Evolutionary conservation across 92 coral and sea anemone species (phyloP).

Genomic region (Epizoanthus ramosus): DNA sequence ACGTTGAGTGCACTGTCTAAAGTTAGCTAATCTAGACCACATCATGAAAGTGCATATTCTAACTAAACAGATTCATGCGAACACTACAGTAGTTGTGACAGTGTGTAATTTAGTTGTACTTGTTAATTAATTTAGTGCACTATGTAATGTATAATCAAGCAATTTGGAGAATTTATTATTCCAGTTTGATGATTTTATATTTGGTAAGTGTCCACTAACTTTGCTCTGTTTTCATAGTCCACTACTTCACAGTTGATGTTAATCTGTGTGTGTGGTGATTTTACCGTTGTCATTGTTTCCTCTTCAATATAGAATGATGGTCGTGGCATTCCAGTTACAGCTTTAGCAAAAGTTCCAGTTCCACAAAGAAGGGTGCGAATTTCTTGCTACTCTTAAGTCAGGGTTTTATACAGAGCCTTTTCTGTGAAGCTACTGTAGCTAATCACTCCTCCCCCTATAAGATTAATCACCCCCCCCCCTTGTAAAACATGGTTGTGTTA

Average conservation of each 20-base stretch:
- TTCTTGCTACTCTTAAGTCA: constrained; percentile 35
- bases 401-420: neutral
- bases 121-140: too few species aligned
- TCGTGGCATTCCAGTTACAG: constrained; percentile 87
- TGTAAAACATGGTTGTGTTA: neutral
- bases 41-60: too few species aligned
- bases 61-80: too few species aligned
- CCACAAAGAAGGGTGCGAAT: constrained; percentile 85
- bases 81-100: too few species aligned
- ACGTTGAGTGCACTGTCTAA: too few species aligned
- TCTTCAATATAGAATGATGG: constrained; percentile 80
- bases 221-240: constrained; percentile 17
- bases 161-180: too few species aligned
- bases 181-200: neutral
- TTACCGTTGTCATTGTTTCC: constrained; percentile 65
- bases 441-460: neutral
- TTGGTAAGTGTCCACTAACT: constrained; percentile 29
- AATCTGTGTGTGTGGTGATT: neutral
- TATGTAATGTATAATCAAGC: too few species aligned
- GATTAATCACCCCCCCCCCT: neutral
- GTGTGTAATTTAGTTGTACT: too few species aligned
- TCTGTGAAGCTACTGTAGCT: neutral
- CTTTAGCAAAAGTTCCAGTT: constrained; percentile 90
- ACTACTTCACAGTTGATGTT: too few species aligned
- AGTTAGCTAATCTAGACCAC: too few species aligned